phyloP scores from a whole-genome alignment of 92 coral and sea anemone genomes.

The Montipora capitata region DNA sequence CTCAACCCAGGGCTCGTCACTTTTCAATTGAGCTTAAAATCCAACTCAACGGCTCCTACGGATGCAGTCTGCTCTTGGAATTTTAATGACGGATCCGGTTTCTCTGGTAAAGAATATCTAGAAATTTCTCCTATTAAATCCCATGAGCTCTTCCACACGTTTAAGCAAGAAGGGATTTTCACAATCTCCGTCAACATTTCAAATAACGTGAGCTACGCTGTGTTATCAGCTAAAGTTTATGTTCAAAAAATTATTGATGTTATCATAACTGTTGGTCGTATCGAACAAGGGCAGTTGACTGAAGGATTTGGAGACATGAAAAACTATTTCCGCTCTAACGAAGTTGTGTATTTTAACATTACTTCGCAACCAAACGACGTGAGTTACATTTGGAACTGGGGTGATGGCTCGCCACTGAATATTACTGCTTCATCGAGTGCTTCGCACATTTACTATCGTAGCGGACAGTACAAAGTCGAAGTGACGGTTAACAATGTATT shows the following conservation, averaged over 20 bases:
- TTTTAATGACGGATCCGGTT: constrained; percentile 76
- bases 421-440: constrained; percentile 59
- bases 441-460: constrained; percentile 51
- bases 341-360: constrained; percentile 63
- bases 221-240: constrained; percentile 55
- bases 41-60: constrained; percentile 79
- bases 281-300: constrained; percentile 44
- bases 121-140: constrained; percentile 25
- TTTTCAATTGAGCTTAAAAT: constrained; percentile 51
- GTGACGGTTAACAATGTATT: constrained; percentile 71
- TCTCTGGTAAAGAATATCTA: constrained; percentile 42
- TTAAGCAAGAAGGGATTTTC: constrained; percentile 68
- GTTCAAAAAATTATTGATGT: constrained; percentile 67
- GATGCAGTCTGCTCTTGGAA: constrained; percentile 76
- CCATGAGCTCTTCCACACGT: constrained; percentile 63
- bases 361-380: constrained; percentile 79
- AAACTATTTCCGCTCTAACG: constrained; percentile 69
- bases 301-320: constrained; percentile 79
- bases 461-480: constrained; percentile 66
- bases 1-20: constrained; percentile 70
- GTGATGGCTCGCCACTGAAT: constrained; percentile 67
- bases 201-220: constrained; percentile 84
- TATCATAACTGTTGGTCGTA: constrained; percentile 38
- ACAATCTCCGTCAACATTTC: constrained; percentile 80
- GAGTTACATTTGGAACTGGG: constrained; percentile 83